Base-by-base conservation (phyloP, 2,888 invertebrate species). In the Aporophyla nigra region DNA sequence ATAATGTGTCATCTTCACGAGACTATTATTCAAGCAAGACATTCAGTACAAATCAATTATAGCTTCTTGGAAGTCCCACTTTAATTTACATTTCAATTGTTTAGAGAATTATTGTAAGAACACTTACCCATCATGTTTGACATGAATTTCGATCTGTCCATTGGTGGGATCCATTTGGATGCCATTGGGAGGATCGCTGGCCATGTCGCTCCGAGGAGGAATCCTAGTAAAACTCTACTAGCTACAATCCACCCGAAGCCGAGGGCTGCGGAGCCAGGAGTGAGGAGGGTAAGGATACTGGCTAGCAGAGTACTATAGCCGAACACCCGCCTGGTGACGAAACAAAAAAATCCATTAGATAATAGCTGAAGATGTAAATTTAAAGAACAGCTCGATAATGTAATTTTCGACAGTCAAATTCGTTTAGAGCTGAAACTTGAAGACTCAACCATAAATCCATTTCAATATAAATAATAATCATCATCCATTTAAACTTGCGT, bases 101-200 rank as follows among this genome's bases (percentile, higher is more conserved):
- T 46, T 12, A 14, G 12, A 65, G 0, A n/a, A 58, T 16, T 63
- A 80, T 54, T 43, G 62, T 51, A 58, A 68, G n/a, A 40, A 65
- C 21, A 95, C 97, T 97, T 93, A 98, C 98, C 98, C 98, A 98
- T 98, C 98, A 99, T 98, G 90, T 99, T 98, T 14, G 99, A 98
- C 93, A 99, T 98, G 93, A 99, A 98, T 93, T 99, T 99, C 62
- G 99, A 98, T 85, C 99, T 97, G 93, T 99, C 99, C 97, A 98
- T 97, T 19, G 99, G 99, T 12, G 99, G 99, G 78, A 99, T 98
- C 99, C 99, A 99, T 83, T 98, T 98, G 12, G 99, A 98, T 58
- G 99, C 99, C 97, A 99, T 98, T 7, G 99, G 98, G 78, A 99
- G 98, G 91, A 99, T 99, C 10, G 99, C 98, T 0, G 99, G 99